phyloP scores from a whole-genome alignment of 2,113 vertebrate genomes.

The Orycteropus afer region DNA sequence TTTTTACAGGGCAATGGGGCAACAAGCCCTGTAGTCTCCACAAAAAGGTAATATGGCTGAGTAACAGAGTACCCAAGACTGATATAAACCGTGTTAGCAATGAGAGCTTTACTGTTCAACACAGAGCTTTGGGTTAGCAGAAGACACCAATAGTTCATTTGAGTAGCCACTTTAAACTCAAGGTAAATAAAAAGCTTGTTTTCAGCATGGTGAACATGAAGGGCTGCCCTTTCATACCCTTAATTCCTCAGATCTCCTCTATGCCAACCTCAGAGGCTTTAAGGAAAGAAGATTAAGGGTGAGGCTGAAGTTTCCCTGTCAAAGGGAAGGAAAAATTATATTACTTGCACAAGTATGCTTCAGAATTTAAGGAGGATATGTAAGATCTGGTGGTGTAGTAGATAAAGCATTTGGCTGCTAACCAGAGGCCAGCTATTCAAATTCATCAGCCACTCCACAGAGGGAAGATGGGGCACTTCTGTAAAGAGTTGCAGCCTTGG shows the following conservation, averaged over 20 bases:
- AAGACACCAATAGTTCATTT: not conserved
- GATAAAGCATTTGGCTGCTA: too few species aligned
- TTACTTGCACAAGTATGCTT: not conserved
- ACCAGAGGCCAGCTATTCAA: too few species aligned
- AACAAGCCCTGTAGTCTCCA: not conserved
- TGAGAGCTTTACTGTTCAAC: not conserved
- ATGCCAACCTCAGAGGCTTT: not conserved
- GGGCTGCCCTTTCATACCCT: not conserved
- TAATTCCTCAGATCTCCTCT: not conserved
- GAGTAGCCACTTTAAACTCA: not conserved
- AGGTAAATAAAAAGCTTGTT: not conserved
- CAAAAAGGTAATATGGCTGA: not conserved
- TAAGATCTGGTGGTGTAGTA: too few species aligned
- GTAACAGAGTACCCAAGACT: not conserved
- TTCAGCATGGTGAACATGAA: not conserved
- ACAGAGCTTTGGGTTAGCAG: not conserved
- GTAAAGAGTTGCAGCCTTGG: too few species aligned
- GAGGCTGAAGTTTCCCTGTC: not conserved
- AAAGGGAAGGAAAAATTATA: not conserved
- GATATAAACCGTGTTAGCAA: not conserved
- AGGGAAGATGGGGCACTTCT: too few species aligned
- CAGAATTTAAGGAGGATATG: not conserved
- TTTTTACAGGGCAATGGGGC: not conserved
- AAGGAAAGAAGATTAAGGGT: not conserved
- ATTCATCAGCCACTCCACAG: too few species aligned